A percentile compares a stretch with the other conserved stretches of the same genome.
phyloP scores from a whole-genome alignment of 1,140 invertebrate species.

The Bradynema listronoti region DNA sequence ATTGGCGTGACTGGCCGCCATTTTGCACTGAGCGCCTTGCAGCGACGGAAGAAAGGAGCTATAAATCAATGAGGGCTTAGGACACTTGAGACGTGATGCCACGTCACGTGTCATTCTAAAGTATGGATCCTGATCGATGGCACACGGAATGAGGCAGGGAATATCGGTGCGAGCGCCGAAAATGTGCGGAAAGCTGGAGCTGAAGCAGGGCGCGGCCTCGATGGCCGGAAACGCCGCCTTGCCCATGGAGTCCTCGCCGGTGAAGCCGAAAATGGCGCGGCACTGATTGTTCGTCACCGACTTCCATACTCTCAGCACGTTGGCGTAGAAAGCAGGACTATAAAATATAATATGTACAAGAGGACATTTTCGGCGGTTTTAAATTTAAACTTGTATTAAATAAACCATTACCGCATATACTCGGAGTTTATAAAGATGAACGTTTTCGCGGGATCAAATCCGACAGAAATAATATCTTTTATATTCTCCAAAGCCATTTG shows the following conservation, averaged over 20 bases:
- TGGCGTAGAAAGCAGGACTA: slow-evolving; percentile 78
- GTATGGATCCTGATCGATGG: slow-evolving; percentile 97
- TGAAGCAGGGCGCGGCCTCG: slow-evolving; percentile 88
- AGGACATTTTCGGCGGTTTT: neutral
- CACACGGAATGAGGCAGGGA: slow-evolving; percentile 89
- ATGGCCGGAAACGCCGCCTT: slow-evolving; percentile 94
- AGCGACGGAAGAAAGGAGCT: slow-evolving; percentile 89
- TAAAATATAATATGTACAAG: slow-evolving; percentile 7
- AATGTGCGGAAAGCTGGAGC: slow-evolving; percentile 82
- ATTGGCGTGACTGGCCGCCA: slow-evolving; percentile 88
- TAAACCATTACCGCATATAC: slow-evolving; percentile 74
- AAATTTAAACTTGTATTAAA: slow-evolving; percentile 1
- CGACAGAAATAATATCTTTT: slow-evolving; percentile 94
- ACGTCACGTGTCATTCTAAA: slow-evolving; percentile 97
- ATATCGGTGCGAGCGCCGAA: slow-evolving; percentile 74
- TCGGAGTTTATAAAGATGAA: slow-evolving; percentile 90
- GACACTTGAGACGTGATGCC: slow-evolving; percentile 74
- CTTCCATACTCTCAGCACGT: slow-evolving; percentile 81
- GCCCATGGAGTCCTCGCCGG: slow-evolving; percentile 82
- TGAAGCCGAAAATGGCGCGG: slow-evolving; percentile 89
- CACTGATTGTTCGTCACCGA: slow-evolving; percentile 87
- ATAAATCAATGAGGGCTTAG: slow-evolving; percentile 85
- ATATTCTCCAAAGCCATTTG: slow-evolving; percentile 80
- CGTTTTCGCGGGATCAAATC: slow-evolving; percentile 89
- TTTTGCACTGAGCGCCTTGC: slow-evolving; percentile 85